Evolutionary conservation across 2,888 invertebrate genomes (phyloP).

Genomic region (Caenorhabditis sp.): DNA sequence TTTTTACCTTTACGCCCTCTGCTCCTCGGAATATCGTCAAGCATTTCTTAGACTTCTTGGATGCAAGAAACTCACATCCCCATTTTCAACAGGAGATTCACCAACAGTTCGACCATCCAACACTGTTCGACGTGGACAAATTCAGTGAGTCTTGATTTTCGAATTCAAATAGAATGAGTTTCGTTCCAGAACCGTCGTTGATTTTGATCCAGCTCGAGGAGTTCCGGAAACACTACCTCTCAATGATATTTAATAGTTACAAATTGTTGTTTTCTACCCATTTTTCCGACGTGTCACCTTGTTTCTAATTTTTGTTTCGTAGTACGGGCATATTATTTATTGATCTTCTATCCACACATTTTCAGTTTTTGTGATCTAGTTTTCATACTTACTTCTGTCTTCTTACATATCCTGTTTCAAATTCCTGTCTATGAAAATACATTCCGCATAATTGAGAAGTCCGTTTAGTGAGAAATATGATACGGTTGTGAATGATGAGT

Average conservation of each 20-base stretch:
- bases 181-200: conserved; percentile 33
- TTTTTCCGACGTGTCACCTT: not conserved
- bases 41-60: conserved; percentile 59
- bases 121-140: conserved; percentile 12
- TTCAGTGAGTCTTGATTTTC: conserved; percentile 14
- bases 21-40: conserved; percentile 62
- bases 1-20: conserved; percentile 70
- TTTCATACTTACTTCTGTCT: not conserved
- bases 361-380: not conserved
- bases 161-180: not conserved
- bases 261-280: not conserved
- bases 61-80: conserved; percentile 39
- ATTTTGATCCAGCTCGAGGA: conserved; percentile 3
- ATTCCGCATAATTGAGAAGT: not conserved
- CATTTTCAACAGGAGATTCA: conserved; percentile 53
- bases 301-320: too few species aligned
- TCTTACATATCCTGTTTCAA: not conserved
- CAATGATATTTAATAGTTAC: not conserved
- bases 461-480: not conserved
- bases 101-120: conserved; percentile 56
- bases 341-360: not conserved
- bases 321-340: not conserved
- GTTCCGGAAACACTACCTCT: not conserved
- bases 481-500: not conserved
- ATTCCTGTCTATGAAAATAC: not conserved